Evolutionary conservation across 1,140 invertebrate species (phyloP), one percentile per base, ranked within the genome.

Genomic region (Atta cephalotes): DNA sequence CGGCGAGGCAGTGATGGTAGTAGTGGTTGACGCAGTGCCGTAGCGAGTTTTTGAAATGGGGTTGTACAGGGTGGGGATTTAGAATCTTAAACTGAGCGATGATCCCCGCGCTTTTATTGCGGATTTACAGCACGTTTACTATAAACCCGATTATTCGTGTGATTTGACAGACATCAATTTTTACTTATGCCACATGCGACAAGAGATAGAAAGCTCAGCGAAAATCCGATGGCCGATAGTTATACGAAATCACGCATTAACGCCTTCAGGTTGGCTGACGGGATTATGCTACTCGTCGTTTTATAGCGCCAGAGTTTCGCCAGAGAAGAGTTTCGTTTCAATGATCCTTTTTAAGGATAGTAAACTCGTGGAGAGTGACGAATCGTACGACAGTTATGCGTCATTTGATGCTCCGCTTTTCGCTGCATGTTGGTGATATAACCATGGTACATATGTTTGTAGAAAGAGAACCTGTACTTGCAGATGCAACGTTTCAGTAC

Each of bases 11-110:
- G 77, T 35, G 53, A 39, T 82, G 79, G 35, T 70, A 56, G 79
- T 82, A 65, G 80, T 86, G 86, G 89, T 84, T 90, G 90, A 68
- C 89, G 87, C 91, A 92, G 92, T 92, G 86, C 78, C 88, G 90
- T 91, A 86, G 71, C 62, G 45, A 87, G n/a, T 80, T 62, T 49
- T 31, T 86, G 71, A 63, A 76, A 84, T 56, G 49, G 76, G 77
- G 21, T 78, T 60, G 28, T 76, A 58, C 39, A 62, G 74, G 74
- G 31, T 85, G 82, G 72, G 74, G 82, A 79, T 65, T 49, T 62
- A 21, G 66, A 51, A 51, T 76, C 56, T 71, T 63, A 56, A 89
- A 68, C 63, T 62, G 62, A 12, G 71, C 45, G n/a, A 35, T 25
- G 39, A 14, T 16, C 25, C 28, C 25, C 31, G 49, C 25, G 25